Base-by-base conservation (phyloP, 2,888 invertebrate genomes). In the Drosophila phalerata region DNA sequence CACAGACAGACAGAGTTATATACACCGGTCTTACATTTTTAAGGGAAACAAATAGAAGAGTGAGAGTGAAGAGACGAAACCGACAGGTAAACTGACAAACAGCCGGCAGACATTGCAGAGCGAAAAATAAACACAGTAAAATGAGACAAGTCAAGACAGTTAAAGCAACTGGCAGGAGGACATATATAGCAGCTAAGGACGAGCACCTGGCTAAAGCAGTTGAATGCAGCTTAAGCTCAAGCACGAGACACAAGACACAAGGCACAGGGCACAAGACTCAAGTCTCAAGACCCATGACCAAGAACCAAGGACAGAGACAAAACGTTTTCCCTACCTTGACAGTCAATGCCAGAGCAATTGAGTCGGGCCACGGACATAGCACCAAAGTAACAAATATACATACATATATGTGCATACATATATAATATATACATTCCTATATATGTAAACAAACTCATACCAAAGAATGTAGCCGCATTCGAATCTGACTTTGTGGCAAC, bases 301-400 rank as follows among this genome's bases (percentile, higher is more conserved):
- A 66, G 65, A 73, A 65, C 60, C 57, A 34, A 48, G 40, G 40
- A 57, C 63, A 61, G 48, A 73, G 79, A 62, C 77, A 71, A 22
- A 38, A 77, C 75, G 60, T 66, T 68, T 63, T 63, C 69, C 66
- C 72, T 48, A 75, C 86, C 88, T 88, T 84, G 86, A 71, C 75
- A 88, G 71, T 85, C 84, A 84, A 84, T 84, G 84, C 65, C 88
- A 84, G 77, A 82, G 82, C 79, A 83, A 85, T 83, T 87, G 85
- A 79, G 77, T 61, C 71, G 61, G 58, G 70, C 69, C 75, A 58
- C 15, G 58, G 64, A 57, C 55, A 30, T 30, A 10, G 30, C 30
- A 2, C 30, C 8, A 30, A 9, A 30, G 30, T 30, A 30, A 30
- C n/a, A 15, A n/a, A 65, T 40, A 10, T 10, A 58, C 66, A 51